phyloP scores from a whole-genome alignment of 2,113 vertebrate genomes.

The Dryoscopus gambensis region DNA sequence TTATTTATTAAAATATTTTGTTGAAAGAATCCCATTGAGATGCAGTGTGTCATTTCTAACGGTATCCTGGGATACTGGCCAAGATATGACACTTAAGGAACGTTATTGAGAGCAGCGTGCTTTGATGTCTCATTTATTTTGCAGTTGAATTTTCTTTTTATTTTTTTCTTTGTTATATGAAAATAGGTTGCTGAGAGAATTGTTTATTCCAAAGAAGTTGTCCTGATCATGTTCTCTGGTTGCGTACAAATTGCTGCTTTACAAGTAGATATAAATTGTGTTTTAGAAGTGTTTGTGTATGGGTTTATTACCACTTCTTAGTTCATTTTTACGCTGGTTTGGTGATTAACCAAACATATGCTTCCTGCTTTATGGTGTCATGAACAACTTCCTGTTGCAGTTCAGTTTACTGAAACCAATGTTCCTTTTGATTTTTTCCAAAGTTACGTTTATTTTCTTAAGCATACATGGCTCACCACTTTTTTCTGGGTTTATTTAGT shows the following conservation, averaged over 20 bases:
- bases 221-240: background rate
- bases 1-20: slow-evolving; percentile 57
- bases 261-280: background rate
- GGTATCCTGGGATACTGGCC: slow-evolving; percentile 59
- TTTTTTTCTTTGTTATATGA: slow-evolving; percentile 15
- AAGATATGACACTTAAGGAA: slow-evolving; percentile 52
- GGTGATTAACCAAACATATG: slow-evolving; percentile 35
- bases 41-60: slow-evolving; percentile 43
- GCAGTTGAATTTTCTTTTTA: slow-evolving; percentile 3
- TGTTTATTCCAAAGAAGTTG: background rate
- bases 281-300: background rate
- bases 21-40: slow-evolving; percentile 46
- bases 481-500: background rate
- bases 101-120: slow-evolving; percentile 12
- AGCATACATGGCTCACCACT: background rate
- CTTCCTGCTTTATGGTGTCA: slow-evolving; percentile 16
- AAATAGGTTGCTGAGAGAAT: background rate
- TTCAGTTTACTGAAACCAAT: slow-evolving; percentile 3
- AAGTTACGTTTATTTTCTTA: background rate
- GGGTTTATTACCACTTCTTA: slow-evolving; percentile 1
- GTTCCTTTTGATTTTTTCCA: background rate
- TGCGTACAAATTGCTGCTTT: background rate
- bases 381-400: slow-evolving; percentile 28
- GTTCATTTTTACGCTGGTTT: background rate
- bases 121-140: slow-evolving; percentile 60